Conservation (phyloP, 1,140 invertebrate species). For the Lasaia peninsularis region DNA sequence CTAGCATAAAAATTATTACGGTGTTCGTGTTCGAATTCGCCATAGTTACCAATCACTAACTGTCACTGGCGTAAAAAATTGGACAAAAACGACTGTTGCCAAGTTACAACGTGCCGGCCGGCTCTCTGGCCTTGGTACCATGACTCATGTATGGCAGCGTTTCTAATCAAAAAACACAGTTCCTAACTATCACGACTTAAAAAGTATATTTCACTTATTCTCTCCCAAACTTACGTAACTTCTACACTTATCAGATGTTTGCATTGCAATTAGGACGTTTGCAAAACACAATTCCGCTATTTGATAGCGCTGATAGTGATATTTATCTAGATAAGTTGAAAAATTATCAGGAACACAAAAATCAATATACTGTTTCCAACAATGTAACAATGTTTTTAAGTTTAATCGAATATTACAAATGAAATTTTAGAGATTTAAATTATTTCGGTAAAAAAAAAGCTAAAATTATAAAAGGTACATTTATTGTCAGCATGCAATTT, state of each 20-base stretch:
- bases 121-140: conserved; percentile 52
- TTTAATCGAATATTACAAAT: too few relatives aligned
- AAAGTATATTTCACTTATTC: conserved; percentile 10
- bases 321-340: background rate
- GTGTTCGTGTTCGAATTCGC: conserved; percentile 13
- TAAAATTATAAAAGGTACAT: too few relatives aligned
- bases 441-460: too few relatives aligned
- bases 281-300: conserved; percentile 7
- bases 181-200: conserved; percentile 15
- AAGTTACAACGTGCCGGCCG: conserved; percentile 46
- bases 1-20: conserved; percentile 8
- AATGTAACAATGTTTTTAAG: too few relatives aligned
- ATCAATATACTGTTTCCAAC: background rate
- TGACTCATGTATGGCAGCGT: conserved; percentile 37
- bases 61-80: conserved; percentile 6
- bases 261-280: conserved; percentile 4
- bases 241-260: background rate
- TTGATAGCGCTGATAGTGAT: conserved; percentile 1
- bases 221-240: conserved; percentile 2
- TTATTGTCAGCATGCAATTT: too few relatives aligned
- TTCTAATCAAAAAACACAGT: conserved; percentile 41
- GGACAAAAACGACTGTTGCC: conserved; percentile 14
- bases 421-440: too few relatives aligned
- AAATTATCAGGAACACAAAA: background rate
- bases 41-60: conserved; percentile 11